Evolutionary conservation across 2,888 invertebrate species (phyloP), one percentile per base, ranked within the genome.

Genomic region (Andrena chrysosceles): DNA sequence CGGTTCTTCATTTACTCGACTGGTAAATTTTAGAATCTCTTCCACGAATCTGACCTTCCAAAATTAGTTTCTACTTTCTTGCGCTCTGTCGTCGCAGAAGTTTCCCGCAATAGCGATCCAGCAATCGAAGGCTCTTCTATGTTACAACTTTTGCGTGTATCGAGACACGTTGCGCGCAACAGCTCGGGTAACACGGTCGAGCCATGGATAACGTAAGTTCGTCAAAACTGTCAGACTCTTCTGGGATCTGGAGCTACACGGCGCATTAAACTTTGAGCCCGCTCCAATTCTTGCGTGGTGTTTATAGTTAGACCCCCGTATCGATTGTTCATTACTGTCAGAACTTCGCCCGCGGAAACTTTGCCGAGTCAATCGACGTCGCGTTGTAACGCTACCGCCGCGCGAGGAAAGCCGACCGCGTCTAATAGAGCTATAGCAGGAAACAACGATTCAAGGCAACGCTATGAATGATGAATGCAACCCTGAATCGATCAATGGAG

Each of bases 301-400:
- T 82, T 85, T 77, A 78, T 82, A 76, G 79, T 79, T 49, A 60
- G 68, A 56, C 31, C 35, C 35, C 7, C 54, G 33, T 78, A 84
- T 87, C 87, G 87, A 87, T 85, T 87, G 81, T 78, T 77, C 84
- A 84, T 87, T 87, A 85, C 81, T 81, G 87, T 77, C 76, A 69
- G 78, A 76, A 77, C 76, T 86, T 76, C 35, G 75, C 35, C 13
- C 20, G 56, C 62, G 33, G 62, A 35, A 87, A 87, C 68, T 87
- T 85, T 66, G 68, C 63, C 62, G 63, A 81, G 76, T 74, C 78
- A 84, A 87, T 85, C 87, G 77, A 69, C 69, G 81, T 67, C 48
- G 59, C 66, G 62, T 70, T 63, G 75, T 70, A 56, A 49, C 48
- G 26, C 16, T 56, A 23, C 64, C 23, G 23, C 54, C n/a, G 42